These are phyloP conservation scores for Mastacembelus armatus DNA, from an alignment of 2,797 vertebrate species.

Conservation along the genomic window DNA sequence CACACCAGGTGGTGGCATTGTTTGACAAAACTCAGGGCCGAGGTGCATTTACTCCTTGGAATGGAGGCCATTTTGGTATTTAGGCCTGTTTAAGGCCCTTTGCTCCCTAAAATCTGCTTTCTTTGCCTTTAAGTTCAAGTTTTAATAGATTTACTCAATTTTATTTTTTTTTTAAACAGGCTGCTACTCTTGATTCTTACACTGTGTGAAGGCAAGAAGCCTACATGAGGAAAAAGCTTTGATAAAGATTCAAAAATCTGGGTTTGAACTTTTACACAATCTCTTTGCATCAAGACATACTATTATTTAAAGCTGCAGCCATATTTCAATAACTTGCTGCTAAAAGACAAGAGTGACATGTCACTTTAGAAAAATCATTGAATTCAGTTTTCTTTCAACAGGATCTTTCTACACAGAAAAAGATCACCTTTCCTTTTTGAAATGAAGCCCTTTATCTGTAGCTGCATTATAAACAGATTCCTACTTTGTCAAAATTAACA, in stretches of 20 bases:
- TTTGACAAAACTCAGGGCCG: slow-evolving; percentile 17
- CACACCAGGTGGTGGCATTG: background rate
- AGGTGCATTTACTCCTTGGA: slow-evolving; percentile 8
- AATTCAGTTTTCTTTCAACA: background rate
- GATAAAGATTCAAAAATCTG: slow-evolving; percentile 17
- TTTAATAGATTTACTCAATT: slow-evolving; percentile 3
- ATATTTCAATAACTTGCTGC: background rate
- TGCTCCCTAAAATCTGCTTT: slow-evolving; percentile 10
- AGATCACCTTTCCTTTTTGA: slow-evolving; percentile 18
- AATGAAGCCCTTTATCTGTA: slow-evolving; percentile 20
- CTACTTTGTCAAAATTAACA: background rate
- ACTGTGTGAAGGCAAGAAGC: slow-evolving; percentile 1
- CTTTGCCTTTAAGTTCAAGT: slow-evolving; percentile 18
- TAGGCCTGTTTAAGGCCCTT: background rate
- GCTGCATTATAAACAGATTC: slow-evolving; percentile 9
- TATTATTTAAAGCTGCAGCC: slow-evolving; percentile 17
- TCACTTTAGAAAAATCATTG: background rate
- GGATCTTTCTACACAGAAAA: background rate
- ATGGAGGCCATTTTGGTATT: slow-evolving; percentile 9
- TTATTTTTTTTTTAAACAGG: slow-evolving; percentile 3
- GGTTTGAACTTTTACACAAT: slow-evolving; percentile 13
- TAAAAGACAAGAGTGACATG: slow-evolving; percentile 4
- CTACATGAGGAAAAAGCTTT: slow-evolving; percentile 7
- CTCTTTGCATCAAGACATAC: slow-evolving; percentile 8
- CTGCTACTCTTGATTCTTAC: slow-evolving; percentile 14